Base-by-base conservation (phyloP, 2,888 invertebrate species). In the Merodon equestris region DNA sequence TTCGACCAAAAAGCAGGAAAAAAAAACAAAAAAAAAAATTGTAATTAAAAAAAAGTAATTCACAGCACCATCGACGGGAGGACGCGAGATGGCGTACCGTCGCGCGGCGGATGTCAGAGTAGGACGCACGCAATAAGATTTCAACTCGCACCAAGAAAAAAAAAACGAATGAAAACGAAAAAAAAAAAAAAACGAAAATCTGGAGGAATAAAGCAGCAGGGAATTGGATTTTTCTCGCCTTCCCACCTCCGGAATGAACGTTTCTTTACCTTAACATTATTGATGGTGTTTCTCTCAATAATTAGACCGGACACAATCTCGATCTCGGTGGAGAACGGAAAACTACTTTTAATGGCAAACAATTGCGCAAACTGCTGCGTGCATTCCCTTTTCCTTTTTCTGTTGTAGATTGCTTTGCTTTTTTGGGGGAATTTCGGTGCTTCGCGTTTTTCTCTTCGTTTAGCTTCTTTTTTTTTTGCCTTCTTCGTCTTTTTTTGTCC, bases 251-350 rank as follows among this genome's bases (percentile, higher is more conserved):
- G n/a, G n/a, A n/a, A n/a, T n/a, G n/a, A n/a, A 27, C 27, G 3
- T 50, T 54, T 54, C 57, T 67, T 77, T 77, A 77, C 77, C 77
- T 77, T 77, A 77, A 77, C 77, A 77, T 77, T 77, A 77, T 77
- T 77, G 72, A 47, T 56, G 77, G 45, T 53, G 57, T 76, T 61
- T 72, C 10, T 14, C n/a, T 10, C 40, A 27, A 27, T 27, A 4
- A 27, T 34, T 40, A 67, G 48, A 60, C 58, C 73, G 58, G 51
- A 67, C 56, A 66, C 67, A 47, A 67, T 47, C 57, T 27, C 7
- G 38, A 2, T 4, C 3, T 27, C 7, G 27, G 27, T 7, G 27
- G 7, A 27, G 27, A 27, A 27, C 27, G 7, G 27, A 53, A 38
- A 40, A 56, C 14, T 57, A 27, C 61, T 63, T 67, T 72, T 60